phyloP scores from a whole-genome alignment of 2,113 vertebrate species.

The Antechinus stuartii region DNA sequence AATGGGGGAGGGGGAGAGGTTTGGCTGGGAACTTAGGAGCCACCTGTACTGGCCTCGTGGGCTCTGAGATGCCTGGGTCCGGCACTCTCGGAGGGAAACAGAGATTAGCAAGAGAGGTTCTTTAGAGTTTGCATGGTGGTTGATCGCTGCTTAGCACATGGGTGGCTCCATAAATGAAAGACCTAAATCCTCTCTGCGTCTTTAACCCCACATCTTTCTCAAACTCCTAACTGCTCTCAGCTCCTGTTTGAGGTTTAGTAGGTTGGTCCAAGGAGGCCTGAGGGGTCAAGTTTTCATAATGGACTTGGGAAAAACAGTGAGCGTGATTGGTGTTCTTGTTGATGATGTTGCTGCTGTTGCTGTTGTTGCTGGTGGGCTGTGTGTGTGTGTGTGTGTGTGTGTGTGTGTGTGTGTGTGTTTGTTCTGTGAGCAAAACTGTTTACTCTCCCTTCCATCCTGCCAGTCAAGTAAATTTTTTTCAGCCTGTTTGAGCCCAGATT shows the following conservation, averaged over 20 bases:
- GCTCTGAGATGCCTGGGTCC: not conserved
- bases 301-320: rapidly evolving
- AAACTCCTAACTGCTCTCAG: not conserved
- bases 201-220: not conserved
- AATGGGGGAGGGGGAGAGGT: not conserved
- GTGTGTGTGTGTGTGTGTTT: not conserved
- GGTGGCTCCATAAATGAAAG: not conserved
- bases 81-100: not conserved
- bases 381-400: too few relatives aligned
- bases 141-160: conserved; percentile 8
- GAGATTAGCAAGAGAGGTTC: not conserved
- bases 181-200: not conserved
- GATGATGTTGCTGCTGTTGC: not conserved
- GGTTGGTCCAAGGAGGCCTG: not conserved
- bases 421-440: not conserved
- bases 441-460: not conserved
- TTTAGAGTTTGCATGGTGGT: conserved; percentile 17
- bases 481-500: conserved; percentile 1
- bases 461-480: not conserved
- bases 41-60: not conserved
- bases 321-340: rapidly evolving
- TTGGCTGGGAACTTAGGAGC: conserved; percentile 5
- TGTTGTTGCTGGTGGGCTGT: not conserved
- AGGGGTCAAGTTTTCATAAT: rapidly evolving
- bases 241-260: not conserved